Percentiles rank a stretch among this genome's conserved stretches.
These are phyloP conservation scores for Taenioides sp. DNA, from an alignment of 2,797 vertebrate genomes.

Conservation along the genomic window DNA sequence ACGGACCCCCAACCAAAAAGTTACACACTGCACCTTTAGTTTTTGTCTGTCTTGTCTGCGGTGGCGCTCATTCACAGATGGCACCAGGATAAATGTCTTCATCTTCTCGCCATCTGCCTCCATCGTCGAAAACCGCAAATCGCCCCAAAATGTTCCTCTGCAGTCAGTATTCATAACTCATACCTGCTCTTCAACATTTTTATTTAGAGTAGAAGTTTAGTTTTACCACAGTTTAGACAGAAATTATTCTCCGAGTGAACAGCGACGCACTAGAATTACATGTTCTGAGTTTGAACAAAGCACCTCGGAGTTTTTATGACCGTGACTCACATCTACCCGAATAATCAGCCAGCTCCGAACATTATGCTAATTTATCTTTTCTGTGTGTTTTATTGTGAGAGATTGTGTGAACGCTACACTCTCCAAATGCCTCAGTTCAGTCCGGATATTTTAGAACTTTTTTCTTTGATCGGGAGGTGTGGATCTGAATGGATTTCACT, in stretches of 20 bases:
- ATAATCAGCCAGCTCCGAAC: background rate
- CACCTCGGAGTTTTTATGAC: background rate
- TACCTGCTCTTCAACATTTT: background rate
- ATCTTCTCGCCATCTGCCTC: slow-evolving; percentile 6
- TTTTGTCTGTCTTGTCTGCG: background rate
- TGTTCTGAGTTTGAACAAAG: slow-evolving; percentile 13
- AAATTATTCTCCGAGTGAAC: background rate
- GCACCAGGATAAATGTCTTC: background rate
- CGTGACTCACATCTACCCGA: background rate
- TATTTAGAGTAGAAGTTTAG: background rate
- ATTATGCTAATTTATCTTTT: background rate
- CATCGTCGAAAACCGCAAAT: background rate
- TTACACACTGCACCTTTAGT: too few relatives aligned
- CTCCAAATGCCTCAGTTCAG: background rate
- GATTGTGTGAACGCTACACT: too few relatives aligned
- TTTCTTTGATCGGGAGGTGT: background rate
- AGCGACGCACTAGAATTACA: background rate
- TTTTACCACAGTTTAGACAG: background rate
- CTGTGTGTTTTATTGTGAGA: background rate
- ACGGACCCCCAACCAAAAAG: too few relatives aligned
- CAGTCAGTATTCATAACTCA: background rate
- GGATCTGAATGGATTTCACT: background rate
- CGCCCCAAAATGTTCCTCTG: background rate
- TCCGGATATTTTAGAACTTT: background rate
- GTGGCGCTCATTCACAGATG: slow-evolving; percentile 3